Conservation (phyloP, 2,888 invertebrate genomes). For the Fragum fragum region DNA sequence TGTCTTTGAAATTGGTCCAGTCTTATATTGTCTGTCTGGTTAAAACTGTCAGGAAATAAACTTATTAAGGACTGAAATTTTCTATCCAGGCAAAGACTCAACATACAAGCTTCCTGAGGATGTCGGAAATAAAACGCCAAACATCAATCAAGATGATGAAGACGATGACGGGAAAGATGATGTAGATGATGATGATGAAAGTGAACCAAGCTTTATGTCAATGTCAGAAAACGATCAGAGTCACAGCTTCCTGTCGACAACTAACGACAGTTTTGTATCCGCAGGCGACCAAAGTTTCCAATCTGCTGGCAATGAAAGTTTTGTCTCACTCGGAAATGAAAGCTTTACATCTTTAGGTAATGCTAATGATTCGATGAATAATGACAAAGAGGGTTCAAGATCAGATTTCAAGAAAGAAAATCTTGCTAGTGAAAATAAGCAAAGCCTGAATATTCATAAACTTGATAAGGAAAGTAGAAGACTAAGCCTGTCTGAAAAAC, state of each 20-base stretch:
- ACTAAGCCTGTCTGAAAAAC: constrained; percentile 46
- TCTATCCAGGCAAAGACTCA: constrained; percentile 50
- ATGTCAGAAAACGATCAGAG: constrained; percentile 59
- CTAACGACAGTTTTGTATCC: constrained; percentile 61
- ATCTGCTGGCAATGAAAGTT: constrained; percentile 57
- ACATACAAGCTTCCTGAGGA: constrained; percentile 59
- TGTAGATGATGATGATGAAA: constrained; percentile 71
- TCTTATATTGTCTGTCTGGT: too few species aligned
- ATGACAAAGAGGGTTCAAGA: constrained; percentile 70
- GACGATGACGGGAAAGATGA: constrained; percentile 63
- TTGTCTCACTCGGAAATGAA: constrained; percentile 65
- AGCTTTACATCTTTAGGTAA: constrained; percentile 64
- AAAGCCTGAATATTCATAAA: constrained; percentile 28
- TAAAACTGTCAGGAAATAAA: too few species aligned
- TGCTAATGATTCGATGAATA: constrained; percentile 79
- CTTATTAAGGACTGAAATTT: too few species aligned
- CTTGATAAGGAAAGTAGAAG: constrained; percentile 12
- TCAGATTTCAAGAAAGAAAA: constrained; percentile 12
- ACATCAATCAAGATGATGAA: constrained; percentile 50
- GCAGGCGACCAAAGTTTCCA: constrained; percentile 66
- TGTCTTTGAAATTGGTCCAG: too few species aligned
- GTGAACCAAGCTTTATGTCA: constrained; percentile 67
- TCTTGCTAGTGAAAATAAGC: background rate
- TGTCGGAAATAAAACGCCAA: constrained; percentile 40
- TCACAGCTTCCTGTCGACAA: constrained; percentile 51